Evolutionary conservation across 2,797 vertebrate species (phyloP), one percentile per base, ranked within the genome.

Genomic region (Tenualosa ilisha): DNA sequence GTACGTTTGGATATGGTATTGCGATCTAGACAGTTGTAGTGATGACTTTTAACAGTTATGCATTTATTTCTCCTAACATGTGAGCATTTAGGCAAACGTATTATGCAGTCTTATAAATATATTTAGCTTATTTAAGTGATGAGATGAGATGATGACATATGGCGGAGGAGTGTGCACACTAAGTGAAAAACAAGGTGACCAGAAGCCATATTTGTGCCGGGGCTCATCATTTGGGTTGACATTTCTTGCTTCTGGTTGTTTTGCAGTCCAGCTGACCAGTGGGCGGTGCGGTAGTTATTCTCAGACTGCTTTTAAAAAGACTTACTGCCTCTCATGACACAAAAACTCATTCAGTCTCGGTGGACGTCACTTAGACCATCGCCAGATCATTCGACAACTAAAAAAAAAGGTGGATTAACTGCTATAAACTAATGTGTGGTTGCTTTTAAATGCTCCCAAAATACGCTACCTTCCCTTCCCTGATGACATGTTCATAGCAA

Each of bases 271-370:
- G 68, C 31, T 40, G 68, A 40, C 31, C 31, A 46, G 72, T 79
- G 37, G 72, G 40, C 37, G 40, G 72, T 46, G 72, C 17, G 37
- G 31, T 3, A 79, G 40, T 46, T 79, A 79, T 79, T 79, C 72
- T 79, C 72, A 79, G 72, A 43, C 72, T 46, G 40, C 40, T 43
- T 17, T 79, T 68, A 68, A 20, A 46, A 46, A 72, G 31, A 12
- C 1, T 4, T 13, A 6, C 37, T 31, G 11, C 68, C 13, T 75
- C 37, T 75, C 1, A 15, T 20, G 68, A 46, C 40, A 79, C 17
- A 79, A 79, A 46, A 79, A 40, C 72, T 15, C 68, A 15, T 37
- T 79, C 72, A 79, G 72, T 22, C 40, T 79, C 72, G 46, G 40
- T 46, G 72, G 40, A 79, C 26, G 72, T 79, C 72, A 79, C 37